Percentiles rank a stretch among this genome's conserved stretches.
Conservation (phyloP, 1,140 invertebrate species). For the Bombus picipes region DNA sequence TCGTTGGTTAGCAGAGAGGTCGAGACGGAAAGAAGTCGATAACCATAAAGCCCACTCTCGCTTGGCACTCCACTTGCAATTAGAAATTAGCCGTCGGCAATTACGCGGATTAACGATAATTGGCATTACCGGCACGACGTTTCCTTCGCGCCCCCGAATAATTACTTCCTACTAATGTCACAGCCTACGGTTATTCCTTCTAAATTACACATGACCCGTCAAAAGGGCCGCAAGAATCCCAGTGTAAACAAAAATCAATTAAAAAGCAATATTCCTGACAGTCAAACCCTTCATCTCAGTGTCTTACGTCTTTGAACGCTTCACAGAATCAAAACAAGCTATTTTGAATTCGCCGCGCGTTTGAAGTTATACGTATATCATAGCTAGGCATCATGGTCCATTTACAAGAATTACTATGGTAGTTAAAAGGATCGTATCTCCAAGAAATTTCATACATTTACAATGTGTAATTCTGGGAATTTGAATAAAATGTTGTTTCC, state of each 20-base stretch:
- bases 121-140: slow-evolving; percentile 72
- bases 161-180: slow-evolving; percentile 67
- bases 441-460: not conserved
- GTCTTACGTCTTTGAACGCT: not conserved
- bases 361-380: not conserved
- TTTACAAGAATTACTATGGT: not conserved
- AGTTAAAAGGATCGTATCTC: not conserved
- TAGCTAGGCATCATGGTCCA: not conserved
- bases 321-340: not conserved
- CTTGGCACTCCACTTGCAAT: slow-evolving; percentile 67
- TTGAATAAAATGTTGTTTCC: not conserved
- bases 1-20: not conserved
- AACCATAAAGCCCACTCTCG: slow-evolving; percentile 48
- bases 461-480: not conserved
- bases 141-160: slow-evolving; percentile 61
- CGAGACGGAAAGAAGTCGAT: slow-evolving; percentile 46
- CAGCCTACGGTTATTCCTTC: slow-evolving; percentile 17
- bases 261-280: no score
- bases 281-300: no score
- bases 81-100: slow-evolving; percentile 75
- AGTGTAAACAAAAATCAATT: not conserved
- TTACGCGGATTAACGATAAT: slow-evolving; percentile 76
- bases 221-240: not conserved
- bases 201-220: not conserved
- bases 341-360: not conserved